Evolutionary conservation across 1,140 invertebrate species (phyloP), one percentile per base, ranked within the genome.

Genomic region (Asbolus verrucosus): DNA sequence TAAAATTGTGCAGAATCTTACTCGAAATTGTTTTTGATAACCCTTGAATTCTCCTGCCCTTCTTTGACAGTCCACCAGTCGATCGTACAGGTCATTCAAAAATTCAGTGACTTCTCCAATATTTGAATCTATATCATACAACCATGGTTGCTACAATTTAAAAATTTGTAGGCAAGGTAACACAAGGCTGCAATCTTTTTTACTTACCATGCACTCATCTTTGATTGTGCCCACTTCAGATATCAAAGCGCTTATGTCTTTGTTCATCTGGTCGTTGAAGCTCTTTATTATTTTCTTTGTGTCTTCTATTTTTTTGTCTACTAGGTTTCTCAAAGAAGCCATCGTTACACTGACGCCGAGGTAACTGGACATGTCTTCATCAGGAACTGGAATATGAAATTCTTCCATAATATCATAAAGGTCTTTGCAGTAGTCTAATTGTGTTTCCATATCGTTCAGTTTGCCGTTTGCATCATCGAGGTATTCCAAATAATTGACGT

Each of bases 321-420:
- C 83, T 11, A 83, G 78, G 19, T 83, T 83, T 18, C 85, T 78
- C 2, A 86, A 73, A 6, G 81, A 82, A 0, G 83, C 83, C 65
- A 86, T 75, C 1, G 81, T 78, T 0, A 85, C 82, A 66, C 84
- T 85, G n/a, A 80, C 50, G 0, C 75, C 76, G 16, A 79, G 65
- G 71, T 79, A 81, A 38, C 75, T 73, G 4, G 68, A 62, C 74
- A 81, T 72, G 41, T 81, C 79, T 14, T 81, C 78, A 1, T 27
- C n/a, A 1, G 76, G 62, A 5, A 81, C 85, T 0, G 83, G 81
- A 62, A 93, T 89, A n/a, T 81, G 72, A 78, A 88, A 92, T 72
- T 91, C 86, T 65, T 91, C 89, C 71, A 91, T 90, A 3, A 92
- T 85, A 41, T 91, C 85, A 76, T 92, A 89, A 59, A 92, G 79